Evolutionary conservation across 2,113 vertebrate species (phyloP).

Genomic region (Corapipo altera): DNA sequence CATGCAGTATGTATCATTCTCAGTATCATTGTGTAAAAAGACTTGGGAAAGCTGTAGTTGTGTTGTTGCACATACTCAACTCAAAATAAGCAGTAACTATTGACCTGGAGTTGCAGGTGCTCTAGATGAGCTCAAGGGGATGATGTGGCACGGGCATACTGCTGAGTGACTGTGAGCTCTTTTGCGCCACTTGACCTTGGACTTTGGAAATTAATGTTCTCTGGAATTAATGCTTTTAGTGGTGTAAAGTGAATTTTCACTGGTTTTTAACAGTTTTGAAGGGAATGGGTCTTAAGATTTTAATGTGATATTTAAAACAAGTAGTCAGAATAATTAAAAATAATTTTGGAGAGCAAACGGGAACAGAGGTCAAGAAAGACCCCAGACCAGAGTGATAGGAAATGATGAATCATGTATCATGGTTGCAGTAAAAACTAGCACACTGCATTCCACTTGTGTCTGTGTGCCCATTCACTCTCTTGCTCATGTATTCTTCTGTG

Average conservation of each 20-base stretch:
- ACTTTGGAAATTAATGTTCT: neutral
- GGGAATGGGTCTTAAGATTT: neutral
- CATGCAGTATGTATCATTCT: neutral
- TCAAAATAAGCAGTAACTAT: neutral
- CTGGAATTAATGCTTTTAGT: neutral
- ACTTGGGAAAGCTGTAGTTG: neutral
- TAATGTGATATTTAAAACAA: neutral
- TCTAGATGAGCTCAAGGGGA: neutral
- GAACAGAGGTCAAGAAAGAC: accelerated
- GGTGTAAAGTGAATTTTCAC: neutral
- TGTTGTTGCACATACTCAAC: neutral
- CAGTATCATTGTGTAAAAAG: neutral
- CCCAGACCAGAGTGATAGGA: neutral
- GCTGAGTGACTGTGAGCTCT: neutral
- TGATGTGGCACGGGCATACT: neutral
- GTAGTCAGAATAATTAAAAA: neutral
- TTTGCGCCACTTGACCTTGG: neutral
- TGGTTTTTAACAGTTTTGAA: neutral
- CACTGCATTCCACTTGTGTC: neutral
- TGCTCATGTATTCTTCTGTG: neutral
- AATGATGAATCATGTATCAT: neutral
- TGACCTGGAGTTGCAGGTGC: neutral
- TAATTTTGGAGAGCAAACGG: neutral
- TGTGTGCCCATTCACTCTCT: neutral
- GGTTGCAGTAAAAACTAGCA: neutral